Base-by-base conservation (phyloP, 35 echinoderm and acorn worm species). In the Strongylocentrotus purpuratus region DNA sequence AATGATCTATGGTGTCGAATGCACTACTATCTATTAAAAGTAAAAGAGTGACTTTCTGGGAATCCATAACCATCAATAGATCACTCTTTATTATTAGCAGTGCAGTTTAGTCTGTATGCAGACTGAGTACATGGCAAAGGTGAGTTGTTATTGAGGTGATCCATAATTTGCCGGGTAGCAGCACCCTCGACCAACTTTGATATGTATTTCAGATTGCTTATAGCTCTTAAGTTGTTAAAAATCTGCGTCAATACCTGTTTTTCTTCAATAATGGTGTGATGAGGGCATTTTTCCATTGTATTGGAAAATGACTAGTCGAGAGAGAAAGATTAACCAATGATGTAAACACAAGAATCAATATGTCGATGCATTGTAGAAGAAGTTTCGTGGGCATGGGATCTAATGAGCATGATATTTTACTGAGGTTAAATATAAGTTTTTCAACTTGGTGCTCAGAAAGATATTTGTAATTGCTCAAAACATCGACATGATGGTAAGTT, bases 401-500 rank as follows among this genome's bases (percentile, higher is more conserved):
- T 31, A 85, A 85, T 31, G 70, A 85, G n/a, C 70, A 85, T 2
- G 15, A 85, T 4, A 20, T 85, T 85, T 85, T 85, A 85, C 4
- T 85, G 70, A 85, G 70, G 15, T 85, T 85, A 17, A 85, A 2
- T 85, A 85, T 31, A 85, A 0, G 70, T 85, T 85, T 85, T 85
- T 85, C 70, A 85, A 85, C 70, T 85, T 85, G 15, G n/a, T 85
- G 70, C 70, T 85, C n/a, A 85, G 70, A 85, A 85, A 85, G 70
- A 31, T 0, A 31, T 85, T 2, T 31, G n/a, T 20, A 85, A 31
- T 85, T 85, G n/a, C 32, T 86, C 25, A 86, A 22, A 33, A 33
- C 9, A 86, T 31, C 85, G 8, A 86, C 85, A 41, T 41, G 0
- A 22, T 86, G 85, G 85, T 28, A 33, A 33, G 0, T 85, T 4